Base-by-base conservation (phyloP, 2,797 vertebrate species). In the Eupleurogrammus muticus region DNA sequence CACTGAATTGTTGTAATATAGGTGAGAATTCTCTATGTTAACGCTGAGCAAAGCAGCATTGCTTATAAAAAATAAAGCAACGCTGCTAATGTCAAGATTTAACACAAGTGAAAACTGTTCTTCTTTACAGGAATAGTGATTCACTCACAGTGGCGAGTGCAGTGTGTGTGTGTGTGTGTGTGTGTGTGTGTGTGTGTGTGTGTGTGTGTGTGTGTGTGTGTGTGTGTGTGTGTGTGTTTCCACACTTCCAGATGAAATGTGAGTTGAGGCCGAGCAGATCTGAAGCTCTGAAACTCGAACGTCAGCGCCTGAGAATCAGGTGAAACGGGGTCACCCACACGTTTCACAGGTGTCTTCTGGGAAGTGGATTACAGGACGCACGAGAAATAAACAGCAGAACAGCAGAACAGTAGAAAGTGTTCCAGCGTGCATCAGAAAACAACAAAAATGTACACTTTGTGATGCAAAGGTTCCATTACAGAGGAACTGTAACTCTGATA, bases 181-280 rank as follows among this genome's bases (percentile, higher is more conserved):
- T 46, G 21, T 74, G 52, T 87, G 66, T 69, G 66, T 48, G 49
- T 74, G 66, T 46, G 21, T 74, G 52, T 87, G 66, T 69, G 66
- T 48, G 49, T 74, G 66, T 46, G 21, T 74, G 52, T 87, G 66
- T 69, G 66, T 48, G 49, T 74, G 66, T 46, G 21, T 74, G 52
- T 87, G 66, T 69, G 66, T 48, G 66, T 69, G 66, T 48, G 49
- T 74, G 66, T 46, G 21, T 74, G 52, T 87, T 87, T 85, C 76
- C 85, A 76, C 44, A 53, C 52, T 59, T 79, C 80, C 66, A 72
- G 76, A 54, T 62, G 20, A 74, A 82, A 53, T 1, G 12, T 1
- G 9, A 21, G 28, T 62, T 19, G 50, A 47, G 38, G 47, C 28
- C 49, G 28, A 71, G 28, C 40, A 62, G 49, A 77, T 82, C 68